These are phyloP conservation scores for Glaucomys volans DNA, from an alignment of 2,113 vertebrate genomes.

Conservation along the genomic window DNA sequence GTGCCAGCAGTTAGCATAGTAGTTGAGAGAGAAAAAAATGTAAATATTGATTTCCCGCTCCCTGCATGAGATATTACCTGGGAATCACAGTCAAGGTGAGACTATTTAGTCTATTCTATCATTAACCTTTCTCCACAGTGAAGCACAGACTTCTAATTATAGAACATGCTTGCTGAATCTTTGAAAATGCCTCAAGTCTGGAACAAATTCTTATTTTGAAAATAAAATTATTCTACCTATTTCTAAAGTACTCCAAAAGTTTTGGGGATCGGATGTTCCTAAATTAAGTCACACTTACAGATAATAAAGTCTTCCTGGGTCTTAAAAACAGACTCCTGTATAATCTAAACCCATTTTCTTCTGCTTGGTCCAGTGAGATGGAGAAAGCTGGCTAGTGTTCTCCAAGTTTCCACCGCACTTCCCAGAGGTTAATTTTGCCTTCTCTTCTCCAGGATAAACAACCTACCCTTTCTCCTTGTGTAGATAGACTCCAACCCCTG, in stretches of 20 bases:
- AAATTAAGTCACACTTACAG: neutral
- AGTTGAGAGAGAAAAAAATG: conserved; percentile 54
- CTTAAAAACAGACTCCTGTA: conserved; percentile 14
- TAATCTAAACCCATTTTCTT: neutral
- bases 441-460: conserved; percentile 48
- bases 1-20: conserved; percentile 36
- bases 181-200: neutral
- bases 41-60: conserved; percentile 65
- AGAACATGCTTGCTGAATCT: neutral
- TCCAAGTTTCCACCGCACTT: neutral
- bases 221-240: neutral
- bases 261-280: neutral
- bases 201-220: conserved; percentile 40
- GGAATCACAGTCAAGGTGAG: conserved; percentile 54
- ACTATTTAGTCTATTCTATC: conserved; percentile 43
- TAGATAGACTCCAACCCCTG: neutral
- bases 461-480: neutral
- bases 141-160: conserved; percentile 47
- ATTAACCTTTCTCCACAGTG: conserved; percentile 50
- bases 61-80: conserved; percentile 65
- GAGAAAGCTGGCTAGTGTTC: neutral
- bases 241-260: conserved; percentile 25
- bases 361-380: neutral
- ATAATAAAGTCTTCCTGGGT: neutral
- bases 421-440: neutral